Conservation (phyloP, 2,797 vertebrate species). For the Nasua narica region DNA sequence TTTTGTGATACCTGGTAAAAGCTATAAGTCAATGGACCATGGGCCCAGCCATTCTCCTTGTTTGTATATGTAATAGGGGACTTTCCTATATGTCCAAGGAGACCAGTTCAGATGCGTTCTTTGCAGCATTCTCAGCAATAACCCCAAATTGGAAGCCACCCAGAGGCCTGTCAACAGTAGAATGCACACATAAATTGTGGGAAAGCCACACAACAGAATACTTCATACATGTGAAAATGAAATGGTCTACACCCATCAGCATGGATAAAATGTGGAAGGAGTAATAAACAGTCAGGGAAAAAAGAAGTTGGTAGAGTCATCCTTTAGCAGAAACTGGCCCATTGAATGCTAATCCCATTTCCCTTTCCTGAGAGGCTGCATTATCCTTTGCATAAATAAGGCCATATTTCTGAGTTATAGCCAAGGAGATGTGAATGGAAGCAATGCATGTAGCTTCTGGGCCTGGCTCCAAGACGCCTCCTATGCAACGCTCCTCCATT, state of each 20-base stretch:
- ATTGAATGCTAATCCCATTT: too few species aligned
- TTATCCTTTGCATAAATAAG: not conserved
- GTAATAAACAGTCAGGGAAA: not conserved
- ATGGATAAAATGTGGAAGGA: not conserved
- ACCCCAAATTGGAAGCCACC: not conserved
- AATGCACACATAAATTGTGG: not conserved
- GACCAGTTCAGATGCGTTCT: not conserved
- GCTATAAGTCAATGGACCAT: too few species aligned
- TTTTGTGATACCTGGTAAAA: not conserved
- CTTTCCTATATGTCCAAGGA: not conserved
- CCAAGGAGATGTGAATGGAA: not conserved
- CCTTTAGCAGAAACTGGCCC: not conserved
- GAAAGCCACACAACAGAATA: not conserved
- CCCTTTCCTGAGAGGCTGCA: not conserved
- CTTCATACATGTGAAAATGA: not conserved
- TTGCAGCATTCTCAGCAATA: not conserved
- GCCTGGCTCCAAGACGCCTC: not conserved
- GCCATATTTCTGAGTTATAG: not conserved
- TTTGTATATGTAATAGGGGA: not conserved
- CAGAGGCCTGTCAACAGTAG: not conserved
- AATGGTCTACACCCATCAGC: not conserved
- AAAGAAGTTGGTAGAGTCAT: not conserved
- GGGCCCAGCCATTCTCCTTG: not conserved
- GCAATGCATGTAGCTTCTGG: not conserved
- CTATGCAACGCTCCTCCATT: not conserved